Conservation (phyloP, 2,888 invertebrate species). For the Phytoseiulus persimilis region DNA sequence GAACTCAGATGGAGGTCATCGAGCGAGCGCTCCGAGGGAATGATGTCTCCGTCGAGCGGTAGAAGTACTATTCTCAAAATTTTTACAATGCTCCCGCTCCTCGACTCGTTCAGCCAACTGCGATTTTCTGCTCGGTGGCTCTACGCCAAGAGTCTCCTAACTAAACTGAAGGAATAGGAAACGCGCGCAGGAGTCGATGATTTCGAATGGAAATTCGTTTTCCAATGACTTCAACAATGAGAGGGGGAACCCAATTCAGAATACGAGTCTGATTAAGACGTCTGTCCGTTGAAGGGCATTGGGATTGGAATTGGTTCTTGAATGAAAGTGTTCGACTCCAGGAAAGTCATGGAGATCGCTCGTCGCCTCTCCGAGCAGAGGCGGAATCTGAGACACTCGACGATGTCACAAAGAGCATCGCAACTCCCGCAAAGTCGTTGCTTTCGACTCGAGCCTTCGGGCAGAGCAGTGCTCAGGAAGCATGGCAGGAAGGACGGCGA, state of each 20-base stretch:
- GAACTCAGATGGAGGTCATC: too few relatives aligned
- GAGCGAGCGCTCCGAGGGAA: too few relatives aligned
- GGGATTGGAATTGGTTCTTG: background rate
- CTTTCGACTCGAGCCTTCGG: too few relatives aligned
- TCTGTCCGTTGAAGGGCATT: background rate
- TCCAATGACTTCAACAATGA: background rate
- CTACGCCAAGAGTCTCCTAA: background rate
- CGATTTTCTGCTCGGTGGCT: too few relatives aligned
- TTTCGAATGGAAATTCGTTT: background rate
- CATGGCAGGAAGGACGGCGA: too few relatives aligned
- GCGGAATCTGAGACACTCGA: too few relatives aligned
- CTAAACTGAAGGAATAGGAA: background rate
- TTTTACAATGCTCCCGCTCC: background rate
- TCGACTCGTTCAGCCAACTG: background rate
- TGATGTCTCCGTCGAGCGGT: background rate
- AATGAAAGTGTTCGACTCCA: background rate
- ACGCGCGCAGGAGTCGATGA: background rate
- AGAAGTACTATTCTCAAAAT: background rate
- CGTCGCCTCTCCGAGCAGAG: background rate
- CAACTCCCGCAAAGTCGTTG: too few relatives aligned
- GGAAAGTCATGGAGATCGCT: background rate
- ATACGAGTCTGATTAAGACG: background rate
- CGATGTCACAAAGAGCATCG: too few relatives aligned
- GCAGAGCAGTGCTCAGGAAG: too few relatives aligned
- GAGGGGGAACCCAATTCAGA: background rate